Base-by-base conservation (phyloP, 64 coral and sea anemone genomes). In the Montipora capricornis region DNA sequence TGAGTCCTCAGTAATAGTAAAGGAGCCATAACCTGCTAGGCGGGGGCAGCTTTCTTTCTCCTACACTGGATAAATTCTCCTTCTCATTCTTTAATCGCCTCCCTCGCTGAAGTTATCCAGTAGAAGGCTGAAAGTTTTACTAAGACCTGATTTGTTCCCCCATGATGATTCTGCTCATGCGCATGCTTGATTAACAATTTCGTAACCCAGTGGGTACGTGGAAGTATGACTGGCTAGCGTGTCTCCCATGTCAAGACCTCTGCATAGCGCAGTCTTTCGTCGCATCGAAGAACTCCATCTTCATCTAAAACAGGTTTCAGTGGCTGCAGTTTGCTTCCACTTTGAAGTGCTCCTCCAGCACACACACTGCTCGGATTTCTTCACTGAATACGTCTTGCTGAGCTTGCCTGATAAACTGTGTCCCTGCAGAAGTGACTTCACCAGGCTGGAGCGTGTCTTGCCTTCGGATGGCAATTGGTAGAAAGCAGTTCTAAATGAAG, bases 11-110 rank as follows among this genome's bases (percentile, higher is more conserved):
- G 22, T 22, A 22, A 22, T 22, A 22, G 78, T 48, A 94, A 68
- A 44, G 93, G 87, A 14, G 87, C 93, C 93, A 94, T 94, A 51
- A 90, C 46, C 17, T 94, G 93, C 2, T 67, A 83, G 37, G 87
- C 71, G 68, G 87, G 80, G 9, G 26, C 4, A 47, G 88, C 87
- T 37, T 95, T 95, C 20, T 80, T 90, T 95, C 93, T 53, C 83
- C 64, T 76, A 49, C 93, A 95, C 16, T 12, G 44, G 37, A 49
- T 85, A 29, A 88, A 95, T 69, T 82, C 88, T 86, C 45, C 83
- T 46, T 95, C 87, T 78, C 95, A 96, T 2, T 92, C 85, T 62
- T 49, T 76, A 0, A 96, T 93, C 8, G 45, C 90, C 24, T 93
- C 87, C 49, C 79, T 79, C 14, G 29, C 29, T 1, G 29, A 29